Evolutionary conservation across 92 coral and sea anemone genomes (phyloP), one percentile per base, ranked within the genome.

Genomic region (Palythoa caribaeorum): DNA sequence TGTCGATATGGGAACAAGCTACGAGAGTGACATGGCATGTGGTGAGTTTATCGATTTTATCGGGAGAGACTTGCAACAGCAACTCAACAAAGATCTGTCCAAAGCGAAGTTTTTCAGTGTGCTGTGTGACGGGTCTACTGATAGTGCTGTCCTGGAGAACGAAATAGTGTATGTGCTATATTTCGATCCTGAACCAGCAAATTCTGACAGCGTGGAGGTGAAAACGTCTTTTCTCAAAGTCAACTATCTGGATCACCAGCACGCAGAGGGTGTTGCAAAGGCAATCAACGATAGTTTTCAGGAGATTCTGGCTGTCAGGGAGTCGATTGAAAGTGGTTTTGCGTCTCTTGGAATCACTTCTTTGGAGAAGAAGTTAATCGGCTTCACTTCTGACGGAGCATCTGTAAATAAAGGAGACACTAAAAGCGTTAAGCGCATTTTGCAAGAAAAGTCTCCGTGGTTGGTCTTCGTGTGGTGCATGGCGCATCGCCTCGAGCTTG

Each of bases 401-500:
- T 65, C 77, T 84, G 87, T 66, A 50, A 84, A 84, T 76, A 73
- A 36, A 65, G 87, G 87, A 84, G 53, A 54, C 53, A 62, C 70
- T 75, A 54, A 65, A 73, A 65, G 87, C 75, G 55, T 84, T 65
- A 65, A 68, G 75, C 57, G 55, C 59, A 55, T 73, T 51, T 75
- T 84, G 52, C 87, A 76, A 39, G 76, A 84, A 75, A 21, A 62
- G 53, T 62, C 87, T 54, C 76, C 48, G 71, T 84, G 87, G 87
- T 68, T 84, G 87, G 78, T 84, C 62, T 38, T 84, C 37, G 75
- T 84, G 57, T 65, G 75, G 76, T 84, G 87, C 78, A 39, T 84
- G 77, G 75, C 75, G 70, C 87, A 84, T 84, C 78, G 87, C 51
- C 87, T 84, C 19, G 87, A 84, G 75, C 75, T 84, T 68, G 78